Percentiles rank a stretch among this genome's conserved stretches.
phyloP scores from a whole-genome alignment of 2,113 vertebrate species.

The Sebastes fasciatus region DNA sequence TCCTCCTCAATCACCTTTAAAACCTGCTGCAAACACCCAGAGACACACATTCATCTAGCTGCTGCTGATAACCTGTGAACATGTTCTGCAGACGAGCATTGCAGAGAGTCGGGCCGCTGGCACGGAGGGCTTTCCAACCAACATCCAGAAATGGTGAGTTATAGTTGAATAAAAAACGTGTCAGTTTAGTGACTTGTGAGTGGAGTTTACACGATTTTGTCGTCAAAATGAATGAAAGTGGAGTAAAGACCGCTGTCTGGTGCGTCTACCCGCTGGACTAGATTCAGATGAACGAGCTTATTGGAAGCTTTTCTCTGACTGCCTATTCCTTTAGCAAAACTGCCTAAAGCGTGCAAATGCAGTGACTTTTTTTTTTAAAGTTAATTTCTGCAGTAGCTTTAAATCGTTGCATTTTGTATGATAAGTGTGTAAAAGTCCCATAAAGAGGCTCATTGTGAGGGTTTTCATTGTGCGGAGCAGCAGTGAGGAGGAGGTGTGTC shows the following conservation, averaged over 20 bases:
- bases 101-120: constrained; percentile 85
- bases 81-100: constrained; percentile 87
- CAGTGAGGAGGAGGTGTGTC: constrained; percentile 58
- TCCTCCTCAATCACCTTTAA: constrained; percentile 11
- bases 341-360: background rate
- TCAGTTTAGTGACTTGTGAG: background rate
- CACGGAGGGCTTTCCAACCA: constrained; percentile 68
- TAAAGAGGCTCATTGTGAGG: background rate
- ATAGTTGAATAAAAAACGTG: background rate
- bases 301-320: background rate
- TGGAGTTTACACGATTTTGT: accelerated
- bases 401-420: background rate
- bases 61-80: constrained; percentile 49
- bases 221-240: background rate
- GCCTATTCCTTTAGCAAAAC: background rate
- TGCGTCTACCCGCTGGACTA: background rate
- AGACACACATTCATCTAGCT: background rate
- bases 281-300: too few species aligned
- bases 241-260: too few species aligned
- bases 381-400: background rate
- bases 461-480: background rate
- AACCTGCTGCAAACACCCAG: constrained; percentile 22
- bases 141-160: constrained; percentile 69
- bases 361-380: background rate
- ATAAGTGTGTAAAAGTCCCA: background rate